Percentiles rank a stretch among this genome's conserved stretches.
phyloP scores from a whole-genome alignment of 2,888 invertebrate species.

The Nowickia ferox region DNA sequence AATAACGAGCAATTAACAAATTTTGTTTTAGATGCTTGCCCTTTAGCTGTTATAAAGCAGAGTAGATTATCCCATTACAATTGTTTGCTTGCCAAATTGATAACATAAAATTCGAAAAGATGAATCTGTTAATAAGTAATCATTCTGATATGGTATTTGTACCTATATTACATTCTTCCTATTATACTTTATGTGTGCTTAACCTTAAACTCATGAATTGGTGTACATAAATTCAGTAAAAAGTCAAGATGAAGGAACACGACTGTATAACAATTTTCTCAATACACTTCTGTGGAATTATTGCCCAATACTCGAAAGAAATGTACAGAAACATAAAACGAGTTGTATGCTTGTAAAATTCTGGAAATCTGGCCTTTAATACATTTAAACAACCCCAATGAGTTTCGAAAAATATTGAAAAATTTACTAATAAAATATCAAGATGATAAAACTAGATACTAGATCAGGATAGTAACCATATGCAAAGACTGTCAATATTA shows the following conservation, averaged over 20 bases:
- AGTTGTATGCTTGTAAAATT: neutral
- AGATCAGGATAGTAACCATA: neutral
- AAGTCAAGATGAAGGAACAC: too few relatives aligned
- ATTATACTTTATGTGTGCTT: too few relatives aligned
- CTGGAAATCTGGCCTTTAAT: neutral
- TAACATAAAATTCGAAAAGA: too few relatives aligned
- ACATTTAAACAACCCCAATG: neutral
- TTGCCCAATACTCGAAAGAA: too few relatives aligned
- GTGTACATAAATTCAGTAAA: too few relatives aligned
- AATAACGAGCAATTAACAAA: slow-evolving; percentile 1
- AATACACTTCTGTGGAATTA: neutral
- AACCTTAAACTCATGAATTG: too few relatives aligned
- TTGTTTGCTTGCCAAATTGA: neutral
- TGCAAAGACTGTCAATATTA: neutral
- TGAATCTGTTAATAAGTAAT: too few relatives aligned
- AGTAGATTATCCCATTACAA: neutral
- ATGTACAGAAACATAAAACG: too few relatives aligned
- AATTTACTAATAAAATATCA: too few relatives aligned
- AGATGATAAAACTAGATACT: neutral
- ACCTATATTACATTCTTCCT: too few relatives aligned
- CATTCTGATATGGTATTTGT: too few relatives aligned
- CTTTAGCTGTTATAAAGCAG: neutral
- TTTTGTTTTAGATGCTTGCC: neutral
- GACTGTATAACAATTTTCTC: too few relatives aligned
- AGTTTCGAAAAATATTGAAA: neutral